Evolutionary conservation across 2,888 invertebrate genomes (phyloP).

Genomic region (Steromphala cineraria): DNA sequence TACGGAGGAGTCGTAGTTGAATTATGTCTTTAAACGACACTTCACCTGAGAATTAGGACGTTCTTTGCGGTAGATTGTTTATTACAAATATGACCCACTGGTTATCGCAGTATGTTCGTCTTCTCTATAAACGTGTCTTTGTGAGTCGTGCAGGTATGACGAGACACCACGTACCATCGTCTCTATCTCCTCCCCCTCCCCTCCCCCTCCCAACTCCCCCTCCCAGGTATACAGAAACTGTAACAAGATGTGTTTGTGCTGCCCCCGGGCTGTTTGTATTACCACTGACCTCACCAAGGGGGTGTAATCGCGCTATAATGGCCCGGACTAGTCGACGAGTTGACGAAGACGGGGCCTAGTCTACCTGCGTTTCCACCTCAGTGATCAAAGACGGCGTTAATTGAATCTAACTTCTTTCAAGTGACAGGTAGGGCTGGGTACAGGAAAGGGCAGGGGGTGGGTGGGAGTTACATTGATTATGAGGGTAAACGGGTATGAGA

Average conservation of each 20-base stretch:
- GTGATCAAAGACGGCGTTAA: not conserved
- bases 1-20: no score
- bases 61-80: no score
- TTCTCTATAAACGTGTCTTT: no score
- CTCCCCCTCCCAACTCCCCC: not conserved
- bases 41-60: no score
- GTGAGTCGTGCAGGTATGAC: no score
- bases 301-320: not conserved
- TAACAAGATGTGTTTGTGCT: not conserved
- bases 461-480: conserved; percentile 8
- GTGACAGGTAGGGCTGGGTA: conserved; percentile 1
- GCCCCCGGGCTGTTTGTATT: not conserved
- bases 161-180: no score
- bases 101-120: no score
- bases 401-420: conserved; percentile 1
- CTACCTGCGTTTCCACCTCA: not conserved
- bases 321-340: not conserved
- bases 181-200: no score
- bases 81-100: no score
- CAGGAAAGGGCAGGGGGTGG: not conserved
- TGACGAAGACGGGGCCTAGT: not conserved
- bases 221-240: not conserved
- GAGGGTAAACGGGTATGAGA: conserved; percentile 4
- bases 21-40: no score
- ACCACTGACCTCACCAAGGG: not conserved